These are phyloP conservation scores for Luscinia luscinia DNA, from an alignment of 2,797 vertebrate genomes.

Conservation along the genomic window DNA sequence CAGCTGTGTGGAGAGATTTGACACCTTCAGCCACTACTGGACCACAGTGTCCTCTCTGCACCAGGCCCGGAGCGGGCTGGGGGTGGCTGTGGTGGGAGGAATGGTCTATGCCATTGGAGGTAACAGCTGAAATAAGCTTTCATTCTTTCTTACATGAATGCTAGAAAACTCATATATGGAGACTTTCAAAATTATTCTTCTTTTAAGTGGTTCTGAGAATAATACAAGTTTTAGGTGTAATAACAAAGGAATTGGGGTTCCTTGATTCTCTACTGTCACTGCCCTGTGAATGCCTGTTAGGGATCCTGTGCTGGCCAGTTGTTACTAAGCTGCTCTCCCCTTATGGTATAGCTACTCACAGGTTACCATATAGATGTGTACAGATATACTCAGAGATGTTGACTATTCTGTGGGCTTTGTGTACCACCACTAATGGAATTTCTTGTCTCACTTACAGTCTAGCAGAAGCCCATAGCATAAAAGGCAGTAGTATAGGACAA, in stretches of 20 bases:
- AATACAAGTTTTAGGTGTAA: neutral
- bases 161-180: neutral
- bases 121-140: conserved; percentile 63
- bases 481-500: neutral
- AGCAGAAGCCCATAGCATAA: neutral
- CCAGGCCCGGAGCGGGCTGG: conserved; percentile 93
- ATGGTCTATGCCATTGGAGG: conserved; percentile 98
- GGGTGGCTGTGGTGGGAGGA: conserved; percentile 91
- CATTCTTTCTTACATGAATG: neutral
- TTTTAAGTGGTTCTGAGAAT: neutral
- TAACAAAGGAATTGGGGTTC: neutral
- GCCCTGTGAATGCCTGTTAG: neutral
- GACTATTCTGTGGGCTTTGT: neutral
- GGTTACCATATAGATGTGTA: neutral
- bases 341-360: neutral
- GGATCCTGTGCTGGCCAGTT: neutral
- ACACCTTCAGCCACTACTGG: conserved; percentile 99
- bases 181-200: neutral
- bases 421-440: neutral
- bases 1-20: conserved; percentile 96
- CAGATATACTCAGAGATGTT: neutral
- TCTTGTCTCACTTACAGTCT: neutral
- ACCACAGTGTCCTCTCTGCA: conserved; percentile 96
- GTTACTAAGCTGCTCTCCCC: neutral
- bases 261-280: neutral